Evolutionary conservation across 2,888 invertebrate genomes (phyloP), one percentile per base, ranked within the genome.

Genomic region (Pandemis corylana): DNA sequence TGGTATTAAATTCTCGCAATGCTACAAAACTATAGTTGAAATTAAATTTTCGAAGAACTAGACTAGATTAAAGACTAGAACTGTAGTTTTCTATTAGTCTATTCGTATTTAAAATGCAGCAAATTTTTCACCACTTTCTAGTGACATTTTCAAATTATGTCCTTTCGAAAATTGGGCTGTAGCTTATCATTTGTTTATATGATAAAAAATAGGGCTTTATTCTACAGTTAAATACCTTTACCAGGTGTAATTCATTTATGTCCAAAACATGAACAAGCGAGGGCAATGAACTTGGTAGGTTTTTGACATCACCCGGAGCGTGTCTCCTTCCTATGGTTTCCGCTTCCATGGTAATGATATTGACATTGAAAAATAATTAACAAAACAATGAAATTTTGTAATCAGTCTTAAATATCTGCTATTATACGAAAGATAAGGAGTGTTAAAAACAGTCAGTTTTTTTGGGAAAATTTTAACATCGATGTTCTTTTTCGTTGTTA

Each of bases 281-380:
- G 75, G 71, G 67, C 75, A 75, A 36, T 75, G 75, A 75, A 71
- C 75, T 71, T 75, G 59, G 2, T 53, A 61, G 51, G 69, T 66
- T 68, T 72, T 70, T 66, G 67, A 62, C 70, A 67, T 56, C 56
- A 51, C 49, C 56, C 41, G 9, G 71, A 75, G 67, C 75, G 75
- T 75, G 63, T 71, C 75, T 75, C 75, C 75, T 67, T 75, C 66
- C 71, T 75, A 75, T 49, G 75, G 75, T 67, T 75, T 75, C 75
- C 75, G 75, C 66, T 75, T 66, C 66, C 70, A 70, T 67, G 61
- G 42, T 51, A 51, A 68, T 59, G 68, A 68, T 56, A 59, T 28
- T 68, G 59, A 68, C 59, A 68, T 68, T 68, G 68, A 59, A 59
- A 68, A 44, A 44, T 59, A 56, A 68, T 68, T 68, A 68, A 68